Evolutionary conservation across 2,797 vertebrate genomes (phyloP).

Genomic region (Xiphorhynchus erythropygius): DNA sequence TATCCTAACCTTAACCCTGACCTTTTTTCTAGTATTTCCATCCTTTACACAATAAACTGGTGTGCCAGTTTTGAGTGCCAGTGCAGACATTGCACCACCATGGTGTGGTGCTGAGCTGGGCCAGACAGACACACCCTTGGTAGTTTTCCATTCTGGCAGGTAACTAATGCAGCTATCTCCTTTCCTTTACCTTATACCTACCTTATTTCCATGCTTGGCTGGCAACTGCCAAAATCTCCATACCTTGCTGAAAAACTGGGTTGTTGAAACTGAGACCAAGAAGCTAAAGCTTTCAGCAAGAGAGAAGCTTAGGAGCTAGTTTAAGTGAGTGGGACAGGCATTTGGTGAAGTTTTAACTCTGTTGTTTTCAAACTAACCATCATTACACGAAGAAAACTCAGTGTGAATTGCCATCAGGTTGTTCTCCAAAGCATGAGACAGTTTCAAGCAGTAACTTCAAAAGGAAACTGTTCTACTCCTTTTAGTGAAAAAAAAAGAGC

Average conservation of each 20-base stretch:
- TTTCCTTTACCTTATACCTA: neutral
- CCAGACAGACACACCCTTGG: neutral
- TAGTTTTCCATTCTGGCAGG: neutral
- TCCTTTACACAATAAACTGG: neutral
- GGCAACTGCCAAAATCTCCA: neutral
- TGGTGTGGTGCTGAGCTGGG: neutral
- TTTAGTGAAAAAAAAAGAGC: neutral
- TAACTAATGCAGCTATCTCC: neutral
- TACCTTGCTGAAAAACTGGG: neutral
- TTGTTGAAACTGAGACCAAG: neutral
- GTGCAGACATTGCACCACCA: fast-evolving
- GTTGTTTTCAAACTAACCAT: neutral
- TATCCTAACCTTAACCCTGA: neutral
- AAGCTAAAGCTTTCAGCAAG: neutral
- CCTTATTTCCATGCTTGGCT: neutral
- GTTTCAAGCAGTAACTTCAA: neutral
- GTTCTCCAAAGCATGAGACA: fast-evolving
- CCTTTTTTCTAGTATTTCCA: neutral
- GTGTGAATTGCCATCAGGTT: neutral
- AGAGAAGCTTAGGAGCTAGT: neutral
- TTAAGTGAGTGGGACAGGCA: neutral
- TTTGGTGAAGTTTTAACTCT: neutral
- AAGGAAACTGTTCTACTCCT: neutral
- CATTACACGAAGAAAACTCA: neutral
- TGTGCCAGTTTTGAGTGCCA: neutral